Evolutionary conservation across 30 jellyfish, hydroid and myxozoan genomes (phyloP).

Genomic region (Pseudorhiza aurosa): DNA sequence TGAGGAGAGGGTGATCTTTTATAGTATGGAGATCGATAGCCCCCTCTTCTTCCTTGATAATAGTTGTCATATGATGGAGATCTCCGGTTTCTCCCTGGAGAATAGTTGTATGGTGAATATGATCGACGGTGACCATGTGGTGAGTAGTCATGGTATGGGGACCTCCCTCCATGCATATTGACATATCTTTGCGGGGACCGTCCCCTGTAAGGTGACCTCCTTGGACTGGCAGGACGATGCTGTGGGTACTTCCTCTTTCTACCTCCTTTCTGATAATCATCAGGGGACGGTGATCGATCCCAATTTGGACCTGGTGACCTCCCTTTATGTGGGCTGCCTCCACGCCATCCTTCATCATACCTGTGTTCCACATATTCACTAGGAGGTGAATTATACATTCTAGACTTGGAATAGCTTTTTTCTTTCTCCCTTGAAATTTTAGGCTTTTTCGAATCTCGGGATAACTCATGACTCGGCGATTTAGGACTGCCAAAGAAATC

Average conservation of each 20-base stretch:
- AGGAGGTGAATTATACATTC: slow-evolving; percentile 42
- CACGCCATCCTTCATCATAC: slow-evolving; percentile 64
- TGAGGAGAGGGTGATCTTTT: slow-evolving; percentile 74
- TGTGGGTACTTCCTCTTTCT: slow-evolving; percentile 61
- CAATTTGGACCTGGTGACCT: slow-evolving; percentile 61
- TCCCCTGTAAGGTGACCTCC: slow-evolving; percentile 54
- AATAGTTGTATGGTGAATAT: slow-evolving; percentile 57
- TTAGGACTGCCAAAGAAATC: slow-evolving; percentile 31
- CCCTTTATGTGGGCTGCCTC: slow-evolving; percentile 36
- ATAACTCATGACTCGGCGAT: slow-evolving; percentile 13
- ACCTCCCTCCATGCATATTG: slow-evolving; percentile 25
- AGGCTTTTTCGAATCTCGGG: slow-evolving; percentile 51
- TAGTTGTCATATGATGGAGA: slow-evolving; percentile 71
- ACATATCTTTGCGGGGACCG: slow-evolving; percentile 36
- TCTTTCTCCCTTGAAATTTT: slow-evolving; percentile 18
- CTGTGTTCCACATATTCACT: slow-evolving; percentile 34
- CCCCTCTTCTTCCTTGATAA: slow-evolving; percentile 22
- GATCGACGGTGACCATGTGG: slow-evolving; percentile 56
- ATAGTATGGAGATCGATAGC: slow-evolving; percentile 56
- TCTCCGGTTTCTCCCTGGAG: slow-evolving; percentile 55
- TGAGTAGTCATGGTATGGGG: slow-evolving; percentile 58
- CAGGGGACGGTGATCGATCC: slow-evolving; percentile 74
- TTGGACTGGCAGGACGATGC: slow-evolving; percentile 55
- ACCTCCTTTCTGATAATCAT: slow-evolving; percentile 28
- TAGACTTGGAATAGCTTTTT: slow-evolving; percentile 18